phyloP scores from a whole-genome alignment of 1,140 invertebrate species.

The Drosophila teissieri region DNA sequence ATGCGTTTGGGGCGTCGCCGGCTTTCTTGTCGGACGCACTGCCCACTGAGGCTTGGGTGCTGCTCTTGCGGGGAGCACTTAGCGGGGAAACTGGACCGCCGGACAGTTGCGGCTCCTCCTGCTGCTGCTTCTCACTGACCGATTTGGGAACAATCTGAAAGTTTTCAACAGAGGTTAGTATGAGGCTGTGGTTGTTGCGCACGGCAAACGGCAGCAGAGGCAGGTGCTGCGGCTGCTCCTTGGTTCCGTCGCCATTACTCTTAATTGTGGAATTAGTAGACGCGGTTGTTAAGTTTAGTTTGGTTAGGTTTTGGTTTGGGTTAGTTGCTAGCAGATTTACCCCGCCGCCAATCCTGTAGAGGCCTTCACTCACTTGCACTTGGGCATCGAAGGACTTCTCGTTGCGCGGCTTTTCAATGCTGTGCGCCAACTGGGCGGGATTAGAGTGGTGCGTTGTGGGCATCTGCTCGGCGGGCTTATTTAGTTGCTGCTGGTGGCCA shows the following conservation, averaged over 20 bases:
- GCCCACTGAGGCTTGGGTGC: conserved; percentile 39
- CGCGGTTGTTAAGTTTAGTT: conserved; percentile 16
- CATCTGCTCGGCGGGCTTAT: conserved; percentile 49
- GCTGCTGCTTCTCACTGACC: conserved; percentile 43
- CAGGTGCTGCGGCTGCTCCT: conserved; percentile 20
- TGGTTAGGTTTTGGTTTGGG: conserved; percentile 35
- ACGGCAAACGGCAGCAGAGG: conserved; percentile 42
- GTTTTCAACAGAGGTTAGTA: conserved; percentile 85
- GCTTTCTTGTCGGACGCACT: conserved; percentile 11
- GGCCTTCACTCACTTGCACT: conserved; percentile 81
- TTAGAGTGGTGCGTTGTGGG: conserved; percentile 42
- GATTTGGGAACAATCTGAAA: conserved; percentile 81
- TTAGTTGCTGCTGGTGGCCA: conserved; percentile 49
- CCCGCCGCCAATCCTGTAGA: conserved; percentile 76
- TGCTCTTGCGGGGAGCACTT: conserved; percentile 63
- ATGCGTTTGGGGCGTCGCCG: conserved; percentile 43
- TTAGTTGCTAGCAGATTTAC: conserved; percentile 69
- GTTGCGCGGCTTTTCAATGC: conserved; percentile 71
- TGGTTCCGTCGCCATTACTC: conserved; percentile 37
- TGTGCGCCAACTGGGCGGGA: conserved; percentile 44
- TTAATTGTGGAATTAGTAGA: conserved; percentile 38
- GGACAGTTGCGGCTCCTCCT: conserved; percentile 56
- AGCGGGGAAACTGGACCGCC: conserved; percentile 59
- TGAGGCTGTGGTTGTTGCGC: conserved; percentile 73
- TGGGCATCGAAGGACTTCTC: conserved; percentile 79